Evolutionary conservation across 2,113 vertebrate genomes (phyloP), one percentile per base, ranked within the genome.

Genomic region (Aphyosemion australe): DNA sequence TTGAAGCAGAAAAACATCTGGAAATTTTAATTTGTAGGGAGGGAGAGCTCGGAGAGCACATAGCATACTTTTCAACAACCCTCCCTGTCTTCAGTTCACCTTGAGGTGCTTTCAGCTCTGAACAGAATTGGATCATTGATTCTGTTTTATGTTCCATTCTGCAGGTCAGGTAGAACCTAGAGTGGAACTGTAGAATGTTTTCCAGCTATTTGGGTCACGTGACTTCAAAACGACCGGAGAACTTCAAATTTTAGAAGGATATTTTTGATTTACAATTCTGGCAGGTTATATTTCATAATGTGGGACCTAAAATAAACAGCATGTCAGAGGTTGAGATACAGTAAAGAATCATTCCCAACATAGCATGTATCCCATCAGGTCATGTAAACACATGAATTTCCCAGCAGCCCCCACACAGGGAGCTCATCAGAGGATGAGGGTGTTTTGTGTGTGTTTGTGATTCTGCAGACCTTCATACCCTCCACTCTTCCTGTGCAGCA

Each of bases 61-160:
- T 34, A 8, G 20, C 37, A 43, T n/a, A 11, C 53, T 53, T 61
- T 79, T 41, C 51, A 41, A 56, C 72, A 14, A 12, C 45, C 16
- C 49, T 8, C 8, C 39, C n/a, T 57, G 59, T 80, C 68, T 77
- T 48, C 54, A 45, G 57, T 34, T 82, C 71, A 71, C 75, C 71
- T 83, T 85, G 61, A 69, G 41, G 19, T 50, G 7, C 19, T 53
- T 58, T 39, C 68, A 64, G 67, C 61, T 65, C 48, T 65, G 13
- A 18, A 55, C 12, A 48, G 50, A 69, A 61, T 21, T 41, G 47
- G 41, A 42, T 21, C 64, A 84, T 72, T 64, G 80, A 88, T 84
- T 83, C 41, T 72, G 71, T 76, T 76, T 86, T 71, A 69, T 63
- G 50, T 80, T 82, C 52, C 53, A 16, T 46, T 21, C 12, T 62